Evolutionary conservation across 1,140 invertebrate genomes (phyloP).

Genomic region (Conopomorpha cramerella): DNA sequence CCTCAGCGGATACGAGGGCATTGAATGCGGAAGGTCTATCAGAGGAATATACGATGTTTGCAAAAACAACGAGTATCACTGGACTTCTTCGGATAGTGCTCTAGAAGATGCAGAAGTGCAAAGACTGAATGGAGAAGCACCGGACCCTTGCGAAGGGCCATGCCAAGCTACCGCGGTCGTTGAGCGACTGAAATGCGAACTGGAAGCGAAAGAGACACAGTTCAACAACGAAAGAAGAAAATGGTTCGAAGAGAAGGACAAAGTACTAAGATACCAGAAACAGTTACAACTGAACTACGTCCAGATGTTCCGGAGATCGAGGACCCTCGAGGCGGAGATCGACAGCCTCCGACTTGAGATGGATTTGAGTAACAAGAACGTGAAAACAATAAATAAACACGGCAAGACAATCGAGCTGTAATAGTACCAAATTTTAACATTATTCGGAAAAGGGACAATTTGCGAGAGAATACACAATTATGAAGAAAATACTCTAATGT

Average conservation of each 20-base stretch:
- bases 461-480: too few species aligned
- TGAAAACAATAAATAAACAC: slow-evolving; percentile 58
- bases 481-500: too few species aligned
- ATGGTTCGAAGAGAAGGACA: slow-evolving; percentile 81
- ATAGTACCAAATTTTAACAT: too few species aligned
- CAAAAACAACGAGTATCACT: slow-evolving; percentile 51
- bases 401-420: slow-evolving; percentile 60
- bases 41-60: slow-evolving; percentile 51
- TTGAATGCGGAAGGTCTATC: slow-evolving; percentile 57
- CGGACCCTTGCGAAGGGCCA: slow-evolving; percentile 33
- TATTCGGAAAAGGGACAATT: too few species aligned
- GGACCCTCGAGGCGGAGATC: slow-evolving; percentile 70
- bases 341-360: slow-evolving; percentile 64
- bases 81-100: slow-evolving; percentile 50
- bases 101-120: slow-evolving; percentile 60
- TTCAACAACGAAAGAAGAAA: slow-evolving; percentile 72
- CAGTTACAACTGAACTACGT: slow-evolving; percentile 81
- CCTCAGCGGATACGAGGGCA: slow-evolving; percentile 61
- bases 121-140: slow-evolving; percentile 55
- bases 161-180: slow-evolving; percentile 39
- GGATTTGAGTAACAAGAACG: slow-evolving; percentile 60
- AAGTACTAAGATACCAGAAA: slow-evolving; percentile 79
- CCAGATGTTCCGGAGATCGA: slow-evolving; percentile 75
- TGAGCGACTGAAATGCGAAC: slow-evolving; percentile 52
- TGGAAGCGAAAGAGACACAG: slow-evolving; percentile 60